phyloP scores from a whole-genome alignment of 2,888 invertebrate genomes.

The Allolobophora icterica region DNA sequence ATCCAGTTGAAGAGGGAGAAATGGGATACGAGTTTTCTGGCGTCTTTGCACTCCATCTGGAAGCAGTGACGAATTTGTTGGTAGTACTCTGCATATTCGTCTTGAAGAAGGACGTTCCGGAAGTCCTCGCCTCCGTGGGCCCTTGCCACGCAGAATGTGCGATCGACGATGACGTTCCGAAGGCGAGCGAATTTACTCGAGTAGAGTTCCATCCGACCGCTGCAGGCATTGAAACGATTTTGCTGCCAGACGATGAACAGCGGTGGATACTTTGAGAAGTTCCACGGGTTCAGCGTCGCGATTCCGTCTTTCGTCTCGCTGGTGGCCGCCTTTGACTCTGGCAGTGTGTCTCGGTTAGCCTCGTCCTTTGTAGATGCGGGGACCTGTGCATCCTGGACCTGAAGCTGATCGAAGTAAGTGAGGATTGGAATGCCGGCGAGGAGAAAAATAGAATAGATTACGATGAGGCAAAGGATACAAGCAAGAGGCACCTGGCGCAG shows the following conservation, averaged over 20 bases:
- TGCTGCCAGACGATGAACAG: background rate
- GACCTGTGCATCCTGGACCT: background rate
- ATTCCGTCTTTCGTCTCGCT: too few species aligned
- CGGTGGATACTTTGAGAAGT: background rate
- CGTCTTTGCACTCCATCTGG: conserved; percentile 39
- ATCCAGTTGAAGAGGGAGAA: conserved; percentile 48
- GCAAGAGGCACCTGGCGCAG: background rate
- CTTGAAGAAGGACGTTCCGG: conserved; percentile 47
- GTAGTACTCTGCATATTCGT: conserved; percentile 49
- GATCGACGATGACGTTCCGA: conserved; percentile 45
- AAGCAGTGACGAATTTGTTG: conserved; percentile 45
- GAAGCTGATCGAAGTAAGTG: background rate
- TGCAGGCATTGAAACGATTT: conserved; percentile 27
- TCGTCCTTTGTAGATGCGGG: too few species aligned
- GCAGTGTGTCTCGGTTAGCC: too few species aligned
- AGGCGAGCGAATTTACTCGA: conserved; percentile 46
- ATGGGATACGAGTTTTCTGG: conserved; percentile 42
- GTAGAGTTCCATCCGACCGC: conserved; percentile 41
- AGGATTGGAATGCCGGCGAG: background rate
- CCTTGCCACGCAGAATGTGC: conserved; percentile 30
- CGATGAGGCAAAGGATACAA: background rate
- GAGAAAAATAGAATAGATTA: background rate
- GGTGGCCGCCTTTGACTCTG: too few species aligned
- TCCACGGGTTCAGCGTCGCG: too few species aligned
- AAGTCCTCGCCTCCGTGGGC: conserved; percentile 49